Percentiles rank a stretch among this genome's conserved stretches.
phyloP scores from a whole-genome alignment of 2,888 invertebrate genomes.

The Elmis aenea region DNA sequence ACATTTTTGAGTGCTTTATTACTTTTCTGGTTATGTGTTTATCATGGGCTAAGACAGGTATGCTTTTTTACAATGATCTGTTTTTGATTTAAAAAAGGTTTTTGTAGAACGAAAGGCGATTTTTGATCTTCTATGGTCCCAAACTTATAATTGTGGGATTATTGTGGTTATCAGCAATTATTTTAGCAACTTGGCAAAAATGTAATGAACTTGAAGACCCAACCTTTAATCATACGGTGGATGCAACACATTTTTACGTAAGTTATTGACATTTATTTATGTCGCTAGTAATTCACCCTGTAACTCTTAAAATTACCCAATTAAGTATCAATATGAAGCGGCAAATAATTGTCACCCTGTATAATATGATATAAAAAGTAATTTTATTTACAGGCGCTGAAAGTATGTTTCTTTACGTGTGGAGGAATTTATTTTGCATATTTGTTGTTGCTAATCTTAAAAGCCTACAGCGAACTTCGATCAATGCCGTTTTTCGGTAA shows the following conservation, averaged over 20 bases:
- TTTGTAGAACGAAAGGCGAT: conserved; percentile 77
- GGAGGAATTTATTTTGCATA: conserved; percentile 82
- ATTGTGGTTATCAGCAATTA: conserved; percentile 82
- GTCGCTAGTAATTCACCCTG: too few species aligned
- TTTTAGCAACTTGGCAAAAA: conserved; percentile 85
- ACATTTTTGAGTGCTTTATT: conserved; percentile 82
- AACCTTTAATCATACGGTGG: conserved; percentile 84
- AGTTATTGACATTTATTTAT: too few species aligned
- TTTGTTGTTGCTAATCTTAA: conserved; percentile 73
- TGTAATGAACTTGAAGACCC: conserved; percentile 85
- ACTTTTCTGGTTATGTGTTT: conserved; percentile 92
- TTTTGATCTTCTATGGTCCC: conserved; percentile 83
- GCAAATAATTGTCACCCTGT: too few species aligned
- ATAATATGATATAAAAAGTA: too few species aligned
- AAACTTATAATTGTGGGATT: conserved; percentile 83
- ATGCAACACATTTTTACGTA: conserved; percentile 78
- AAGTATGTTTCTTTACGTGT: conserved; percentile 84
- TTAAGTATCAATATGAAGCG: too few species aligned
- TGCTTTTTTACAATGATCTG: conserved; percentile 1
- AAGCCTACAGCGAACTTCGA: conserved; percentile 89
- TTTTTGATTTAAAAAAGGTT: conserved; percentile 5
- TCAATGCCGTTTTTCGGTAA: conserved; percentile 98
- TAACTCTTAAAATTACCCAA: too few species aligned
- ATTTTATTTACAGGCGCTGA: conserved; percentile 64
- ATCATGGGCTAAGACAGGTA: conserved; percentile 91